phyloP scores from a whole-genome alignment of 2,113 vertebrate genomes.

The Gnathonemus echidnorhynchus region DNA sequence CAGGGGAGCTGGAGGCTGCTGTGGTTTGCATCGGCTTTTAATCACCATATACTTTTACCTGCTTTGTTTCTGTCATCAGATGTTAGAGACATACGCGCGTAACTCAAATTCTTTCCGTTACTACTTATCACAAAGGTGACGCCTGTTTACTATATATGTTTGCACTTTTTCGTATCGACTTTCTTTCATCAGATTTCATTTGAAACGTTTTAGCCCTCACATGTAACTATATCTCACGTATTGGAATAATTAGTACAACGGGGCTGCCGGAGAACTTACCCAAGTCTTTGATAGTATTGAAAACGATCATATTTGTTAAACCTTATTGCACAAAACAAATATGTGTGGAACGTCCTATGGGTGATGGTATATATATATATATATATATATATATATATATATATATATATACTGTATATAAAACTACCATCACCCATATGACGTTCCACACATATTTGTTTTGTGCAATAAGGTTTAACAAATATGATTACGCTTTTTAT shows the following conservation, averaged over 20 bases:
- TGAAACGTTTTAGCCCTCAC: background rate
- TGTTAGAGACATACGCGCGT: background rate
- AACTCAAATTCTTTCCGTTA: background rate
- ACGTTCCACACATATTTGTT: no score
- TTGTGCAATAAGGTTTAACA: no score
- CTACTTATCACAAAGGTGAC: background rate
- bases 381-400: no score
- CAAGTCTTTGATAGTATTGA: background rate
- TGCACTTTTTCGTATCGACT: background rate
- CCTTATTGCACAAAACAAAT: background rate
- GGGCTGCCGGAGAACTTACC: background rate
- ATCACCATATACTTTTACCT: background rate
- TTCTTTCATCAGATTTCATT: background rate
- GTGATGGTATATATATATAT: no score
- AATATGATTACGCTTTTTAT: no score
- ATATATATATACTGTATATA: no score
- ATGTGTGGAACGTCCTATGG: background rate
- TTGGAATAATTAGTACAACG: background rate
- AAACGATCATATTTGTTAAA: background rate
- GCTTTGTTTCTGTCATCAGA: background rate
- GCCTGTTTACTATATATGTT: background rate
- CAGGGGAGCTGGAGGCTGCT: background rate
- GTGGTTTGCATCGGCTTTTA: background rate
- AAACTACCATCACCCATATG: no score
- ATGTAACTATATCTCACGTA: background rate